Conservation (phyloP, 2,113 vertebrate genomes). For the Chaetorhynchus papuensis region DNA sequence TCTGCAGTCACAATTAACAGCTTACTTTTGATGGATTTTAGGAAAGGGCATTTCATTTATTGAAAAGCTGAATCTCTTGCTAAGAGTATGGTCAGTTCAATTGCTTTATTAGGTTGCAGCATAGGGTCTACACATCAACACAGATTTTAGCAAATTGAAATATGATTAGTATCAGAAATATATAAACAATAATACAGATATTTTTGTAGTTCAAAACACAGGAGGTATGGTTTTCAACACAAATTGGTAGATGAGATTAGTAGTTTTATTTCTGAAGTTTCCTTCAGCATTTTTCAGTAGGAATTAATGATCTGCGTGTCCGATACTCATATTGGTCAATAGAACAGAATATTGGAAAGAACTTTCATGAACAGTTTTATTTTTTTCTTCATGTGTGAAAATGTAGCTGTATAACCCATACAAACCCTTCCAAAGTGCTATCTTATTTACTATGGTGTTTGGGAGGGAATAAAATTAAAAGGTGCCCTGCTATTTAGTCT, state of each 20-base stretch:
- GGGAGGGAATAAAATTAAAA: background rate
- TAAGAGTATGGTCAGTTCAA: background rate
- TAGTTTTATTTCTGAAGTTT: background rate
- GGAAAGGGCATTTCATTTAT: background rate
- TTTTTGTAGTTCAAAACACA: background rate
- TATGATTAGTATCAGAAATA: background rate
- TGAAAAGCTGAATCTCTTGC: background rate
- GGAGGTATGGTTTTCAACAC: background rate
- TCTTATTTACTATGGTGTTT: background rate
- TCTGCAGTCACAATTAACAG: background rate
- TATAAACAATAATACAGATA: background rate
- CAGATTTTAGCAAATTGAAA: background rate
- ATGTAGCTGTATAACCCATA: background rate
- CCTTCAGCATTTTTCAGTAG: background rate
- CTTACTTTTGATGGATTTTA: background rate
- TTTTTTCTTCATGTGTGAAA: background rate
- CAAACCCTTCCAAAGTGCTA: background rate
- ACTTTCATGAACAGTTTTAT: background rate
- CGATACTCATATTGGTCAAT: background rate
- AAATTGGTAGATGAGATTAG: background rate
- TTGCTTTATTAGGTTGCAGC: background rate
- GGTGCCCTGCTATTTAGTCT: background rate
- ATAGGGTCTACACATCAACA: background rate
- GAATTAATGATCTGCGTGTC: background rate
- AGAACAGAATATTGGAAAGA: background rate